Conservation (phyloP, 2,113 vertebrate genomes). For the Corythornis cristatus region DNA sequence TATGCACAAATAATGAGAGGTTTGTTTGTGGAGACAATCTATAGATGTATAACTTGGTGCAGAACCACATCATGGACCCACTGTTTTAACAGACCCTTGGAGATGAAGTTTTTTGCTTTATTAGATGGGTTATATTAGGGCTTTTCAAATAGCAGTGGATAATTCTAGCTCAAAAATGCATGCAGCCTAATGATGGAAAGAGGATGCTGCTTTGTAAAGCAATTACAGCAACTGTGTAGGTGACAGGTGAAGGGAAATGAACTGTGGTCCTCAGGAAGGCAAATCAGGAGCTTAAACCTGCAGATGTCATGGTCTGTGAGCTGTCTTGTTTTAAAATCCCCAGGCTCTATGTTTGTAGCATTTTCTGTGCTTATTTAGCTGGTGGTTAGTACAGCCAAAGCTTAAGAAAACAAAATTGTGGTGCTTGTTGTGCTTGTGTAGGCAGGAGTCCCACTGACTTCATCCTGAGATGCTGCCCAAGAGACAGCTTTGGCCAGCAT, state of each 20-base stretch:
- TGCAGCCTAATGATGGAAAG: background rate
- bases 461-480: background rate
- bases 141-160: background rate
- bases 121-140: background rate
- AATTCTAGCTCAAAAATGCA: background rate
- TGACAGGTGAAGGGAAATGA: background rate
- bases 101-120: background rate
- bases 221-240: background rate
- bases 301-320: background rate
- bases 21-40: background rate
- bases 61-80: background rate
- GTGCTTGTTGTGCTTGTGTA: constrained; percentile 7
- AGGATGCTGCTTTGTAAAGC: background rate
- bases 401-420: constrained; percentile 31
- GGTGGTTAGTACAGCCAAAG: background rate
- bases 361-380: constrained; percentile 5
- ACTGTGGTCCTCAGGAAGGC: accelerated
- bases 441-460: constrained; percentile 23
- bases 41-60: background rate
- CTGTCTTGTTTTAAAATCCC: background rate
- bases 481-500: background rate
- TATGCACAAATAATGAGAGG: background rate
- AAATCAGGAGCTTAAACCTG: background rate
- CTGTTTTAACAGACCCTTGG: background rate
- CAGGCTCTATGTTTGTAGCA: background rate